Conservation (phyloP, 2,888 invertebrate species). For the Orthosia incerta region DNA sequence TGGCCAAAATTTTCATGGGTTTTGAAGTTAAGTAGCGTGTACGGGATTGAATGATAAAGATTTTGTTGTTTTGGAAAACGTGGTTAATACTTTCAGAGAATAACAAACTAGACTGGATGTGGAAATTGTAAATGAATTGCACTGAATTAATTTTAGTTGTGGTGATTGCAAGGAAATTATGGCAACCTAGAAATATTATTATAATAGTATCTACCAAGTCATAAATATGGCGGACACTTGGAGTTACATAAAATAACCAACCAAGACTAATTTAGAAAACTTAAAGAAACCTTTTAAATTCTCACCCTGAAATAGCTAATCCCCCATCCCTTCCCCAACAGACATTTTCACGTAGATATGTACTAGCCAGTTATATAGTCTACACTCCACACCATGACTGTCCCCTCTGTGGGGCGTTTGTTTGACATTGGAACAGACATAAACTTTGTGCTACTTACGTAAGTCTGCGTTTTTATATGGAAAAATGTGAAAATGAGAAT, state of each 20-base stretch:
- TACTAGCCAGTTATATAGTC: neutral
- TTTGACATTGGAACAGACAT: slow-evolving; percentile 48
- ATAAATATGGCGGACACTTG: too few species aligned
- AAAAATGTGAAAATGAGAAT: neutral
- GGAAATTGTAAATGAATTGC: too few species aligned
- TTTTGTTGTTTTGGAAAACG: neutral
- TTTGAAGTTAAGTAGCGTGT: slow-evolving; percentile 1
- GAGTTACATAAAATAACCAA: neutral
- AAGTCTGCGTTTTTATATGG: slow-evolving; percentile 4
- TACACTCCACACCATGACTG: neutral
- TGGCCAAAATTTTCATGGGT: slow-evolving; percentile 12
- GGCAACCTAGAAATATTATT: too few species aligned
- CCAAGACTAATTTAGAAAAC: neutral
- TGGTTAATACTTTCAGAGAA: neutral
- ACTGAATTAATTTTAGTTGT: too few species aligned
- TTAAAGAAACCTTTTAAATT: slow-evolving; percentile 10
- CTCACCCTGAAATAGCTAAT: neutral
- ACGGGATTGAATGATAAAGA: neutral
- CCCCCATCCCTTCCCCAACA: neutral
- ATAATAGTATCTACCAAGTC: too few species aligned
- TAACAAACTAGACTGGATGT: too few species aligned
- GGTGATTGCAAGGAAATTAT: too few species aligned
- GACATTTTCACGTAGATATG: neutral
- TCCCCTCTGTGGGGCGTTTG: slow-evolving; percentile 17
- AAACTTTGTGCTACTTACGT: slow-evolving; percentile 35